These are phyloP conservation scores for Hylomyscus alleni DNA, from an alignment of 2,797 vertebrate species.

Conservation along the genomic window DNA sequence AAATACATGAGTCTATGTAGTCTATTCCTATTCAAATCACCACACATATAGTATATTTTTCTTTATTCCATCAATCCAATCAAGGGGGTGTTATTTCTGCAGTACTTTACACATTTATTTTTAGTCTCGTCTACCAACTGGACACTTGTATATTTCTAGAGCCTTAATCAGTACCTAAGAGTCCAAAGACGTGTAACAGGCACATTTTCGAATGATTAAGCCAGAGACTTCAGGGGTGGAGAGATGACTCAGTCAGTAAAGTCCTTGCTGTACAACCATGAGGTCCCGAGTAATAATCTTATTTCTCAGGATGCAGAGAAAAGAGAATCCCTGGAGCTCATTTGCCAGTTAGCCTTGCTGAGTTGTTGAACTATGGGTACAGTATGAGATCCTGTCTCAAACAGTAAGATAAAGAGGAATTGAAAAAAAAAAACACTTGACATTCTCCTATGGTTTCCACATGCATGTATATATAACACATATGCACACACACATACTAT, in stretches of 20 bases:
- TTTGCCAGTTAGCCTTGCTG: not conserved
- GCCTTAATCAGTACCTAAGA: not conserved
- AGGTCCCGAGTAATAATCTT: not conserved
- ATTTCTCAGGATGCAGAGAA: not conserved
- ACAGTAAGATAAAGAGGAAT: not conserved
- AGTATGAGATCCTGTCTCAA: not conserved
- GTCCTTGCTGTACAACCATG: not conserved
- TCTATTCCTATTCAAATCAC: not conserved
- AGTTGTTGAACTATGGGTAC: not conserved
- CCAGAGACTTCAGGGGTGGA: not conserved
- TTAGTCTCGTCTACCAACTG: not conserved
- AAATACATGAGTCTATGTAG: not conserved
- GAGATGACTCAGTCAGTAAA: not conserved
- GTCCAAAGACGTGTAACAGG: not conserved
- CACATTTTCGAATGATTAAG: slow-evolving; percentile 3
- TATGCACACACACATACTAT: not conserved
- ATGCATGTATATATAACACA: not conserved
- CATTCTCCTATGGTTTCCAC: not conserved
- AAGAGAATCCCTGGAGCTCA: not conserved
- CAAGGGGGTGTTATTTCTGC: not conserved
- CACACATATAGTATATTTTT: not conserved
- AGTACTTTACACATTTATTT: not conserved
- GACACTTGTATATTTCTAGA: not conserved
- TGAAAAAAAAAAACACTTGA: not conserved
- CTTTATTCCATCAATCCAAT: not conserved